Evolutionary conservation across 2,888 invertebrate genomes (phyloP).

Genomic region (Drosophila buzzatii): DNA sequence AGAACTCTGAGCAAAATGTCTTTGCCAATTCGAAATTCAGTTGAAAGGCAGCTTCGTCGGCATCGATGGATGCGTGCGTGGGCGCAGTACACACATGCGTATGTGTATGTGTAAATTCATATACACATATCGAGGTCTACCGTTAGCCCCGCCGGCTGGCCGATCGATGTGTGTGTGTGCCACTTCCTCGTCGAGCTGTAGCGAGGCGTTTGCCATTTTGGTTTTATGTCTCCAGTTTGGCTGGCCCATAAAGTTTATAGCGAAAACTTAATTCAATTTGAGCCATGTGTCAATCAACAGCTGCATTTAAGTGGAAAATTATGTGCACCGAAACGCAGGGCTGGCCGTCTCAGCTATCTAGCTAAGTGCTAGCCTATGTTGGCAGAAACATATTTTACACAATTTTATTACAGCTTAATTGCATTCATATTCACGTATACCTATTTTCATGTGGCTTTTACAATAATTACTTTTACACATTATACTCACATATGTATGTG

Average conservation of each 20-base stretch:
- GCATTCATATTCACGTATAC: constrained; percentile 4
- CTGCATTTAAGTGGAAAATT: constrained; percentile 75
- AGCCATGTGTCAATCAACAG: constrained; percentile 75
- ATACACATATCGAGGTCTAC: constrained; percentile 27
- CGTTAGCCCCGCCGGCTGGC: constrained; percentile 22
- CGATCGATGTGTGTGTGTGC: constrained; percentile 23
- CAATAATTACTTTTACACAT: constrained; percentile 30
- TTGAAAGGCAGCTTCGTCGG: not conserved
- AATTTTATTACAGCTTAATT: constrained; percentile 16
- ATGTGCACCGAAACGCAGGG: constrained; percentile 55
- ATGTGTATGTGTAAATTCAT: not conserved
- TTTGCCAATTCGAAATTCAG: not conserved
- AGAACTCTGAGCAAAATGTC: constrained; percentile 3
- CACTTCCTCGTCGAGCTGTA: constrained; percentile 17
- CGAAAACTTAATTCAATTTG: constrained; percentile 67
- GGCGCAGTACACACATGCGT: constrained; percentile 1
- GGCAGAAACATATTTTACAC: constrained; percentile 28
- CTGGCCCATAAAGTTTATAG: constrained; percentile 58
- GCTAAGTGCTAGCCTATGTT: constrained; percentile 31
- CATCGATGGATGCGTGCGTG: constrained; percentile 15
- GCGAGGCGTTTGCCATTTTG: constrained; percentile 44
- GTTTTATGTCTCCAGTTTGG: constrained; percentile 56
- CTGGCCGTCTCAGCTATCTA: constrained; percentile 9
- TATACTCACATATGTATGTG: not conserved
- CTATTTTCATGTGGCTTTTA: constrained; percentile 5